These are phyloP conservation scores for Heliconius himera DNA, from an alignment of 1,140 invertebrate species.

Conservation along the genomic window DNA sequence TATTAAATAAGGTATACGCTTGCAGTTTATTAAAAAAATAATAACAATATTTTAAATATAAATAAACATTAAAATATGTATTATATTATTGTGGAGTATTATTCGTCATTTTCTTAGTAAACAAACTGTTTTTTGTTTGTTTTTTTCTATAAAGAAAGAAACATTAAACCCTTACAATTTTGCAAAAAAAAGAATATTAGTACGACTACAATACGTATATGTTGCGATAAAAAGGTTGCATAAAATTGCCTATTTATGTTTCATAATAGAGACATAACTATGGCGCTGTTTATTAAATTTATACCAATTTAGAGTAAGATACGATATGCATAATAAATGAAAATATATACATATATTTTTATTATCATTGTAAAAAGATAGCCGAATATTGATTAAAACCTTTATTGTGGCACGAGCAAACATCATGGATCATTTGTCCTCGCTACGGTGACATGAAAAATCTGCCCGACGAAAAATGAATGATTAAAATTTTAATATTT, in stretches of 20 bases:
- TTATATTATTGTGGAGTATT: background rate
- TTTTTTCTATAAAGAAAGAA: too few species aligned
- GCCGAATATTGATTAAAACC: background rate
- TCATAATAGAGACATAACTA: too few species aligned
- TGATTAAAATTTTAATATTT: constrained; percentile 68
- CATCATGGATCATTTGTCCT: background rate
- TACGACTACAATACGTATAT: too few species aligned
- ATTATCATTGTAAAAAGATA: background rate
- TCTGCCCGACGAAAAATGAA: constrained; percentile 41
- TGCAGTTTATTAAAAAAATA: constrained; percentile 3
- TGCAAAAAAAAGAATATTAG: too few species aligned
- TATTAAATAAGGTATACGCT: background rate
- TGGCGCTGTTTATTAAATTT: too few species aligned
- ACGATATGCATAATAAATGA: too few species aligned
- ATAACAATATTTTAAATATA: background rate
- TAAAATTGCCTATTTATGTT: too few species aligned
- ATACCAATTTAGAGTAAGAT: too few species aligned
- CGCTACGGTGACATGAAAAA: constrained; percentile 33
- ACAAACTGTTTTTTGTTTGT: too few species aligned
- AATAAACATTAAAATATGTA: background rate
- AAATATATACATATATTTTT: too few species aligned
- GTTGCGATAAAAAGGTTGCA: too few species aligned
- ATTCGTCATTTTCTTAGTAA: background rate
- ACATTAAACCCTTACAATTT: too few species aligned
- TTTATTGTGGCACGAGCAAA: background rate